Percentiles rank a stretch among this genome's conserved stretches.
Evolutionary conservation across 2,888 invertebrate genomes (phyloP).

Genomic region (Sialis lutaria): DNA sequence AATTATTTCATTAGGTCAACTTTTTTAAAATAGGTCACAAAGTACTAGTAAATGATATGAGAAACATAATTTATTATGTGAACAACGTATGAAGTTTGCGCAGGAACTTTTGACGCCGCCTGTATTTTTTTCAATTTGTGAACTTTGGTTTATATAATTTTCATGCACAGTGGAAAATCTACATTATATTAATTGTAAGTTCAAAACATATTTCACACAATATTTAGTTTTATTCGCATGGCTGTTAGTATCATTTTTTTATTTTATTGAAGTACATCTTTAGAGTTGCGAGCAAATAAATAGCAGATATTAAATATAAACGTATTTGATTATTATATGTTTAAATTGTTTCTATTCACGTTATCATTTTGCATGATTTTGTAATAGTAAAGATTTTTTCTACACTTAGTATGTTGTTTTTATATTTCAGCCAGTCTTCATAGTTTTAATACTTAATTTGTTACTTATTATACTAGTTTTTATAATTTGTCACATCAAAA

Average conservation of each 20-base stretch:
- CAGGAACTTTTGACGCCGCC: no score
- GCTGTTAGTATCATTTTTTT: not conserved
- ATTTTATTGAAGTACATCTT: no score
- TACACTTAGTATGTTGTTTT: not conserved
- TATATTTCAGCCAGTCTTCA: not conserved
- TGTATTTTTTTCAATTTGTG: no score
- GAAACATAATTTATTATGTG: no score
- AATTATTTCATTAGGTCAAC: no score
- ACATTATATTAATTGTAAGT: constrained; percentile 26
- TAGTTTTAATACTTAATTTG: not conserved
- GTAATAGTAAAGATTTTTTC: not conserved
- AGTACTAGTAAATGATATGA: no score
- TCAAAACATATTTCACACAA: not conserved
- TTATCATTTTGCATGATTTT: not conserved
- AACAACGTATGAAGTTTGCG: no score
- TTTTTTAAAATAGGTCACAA: no score
- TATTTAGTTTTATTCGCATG: not conserved
- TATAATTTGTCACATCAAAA: not conserved
- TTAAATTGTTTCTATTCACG: constrained; percentile 4
- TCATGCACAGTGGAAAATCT: constrained; percentile 21
- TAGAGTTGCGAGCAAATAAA: not conserved
- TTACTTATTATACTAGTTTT: not conserved
- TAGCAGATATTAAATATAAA: not conserved
- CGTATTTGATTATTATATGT: not conserved
- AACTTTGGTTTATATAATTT: not conserved